Evolutionary conservation across 2,797 vertebrate genomes (phyloP).

Genomic region (Heterohyrax brucei): DNA sequence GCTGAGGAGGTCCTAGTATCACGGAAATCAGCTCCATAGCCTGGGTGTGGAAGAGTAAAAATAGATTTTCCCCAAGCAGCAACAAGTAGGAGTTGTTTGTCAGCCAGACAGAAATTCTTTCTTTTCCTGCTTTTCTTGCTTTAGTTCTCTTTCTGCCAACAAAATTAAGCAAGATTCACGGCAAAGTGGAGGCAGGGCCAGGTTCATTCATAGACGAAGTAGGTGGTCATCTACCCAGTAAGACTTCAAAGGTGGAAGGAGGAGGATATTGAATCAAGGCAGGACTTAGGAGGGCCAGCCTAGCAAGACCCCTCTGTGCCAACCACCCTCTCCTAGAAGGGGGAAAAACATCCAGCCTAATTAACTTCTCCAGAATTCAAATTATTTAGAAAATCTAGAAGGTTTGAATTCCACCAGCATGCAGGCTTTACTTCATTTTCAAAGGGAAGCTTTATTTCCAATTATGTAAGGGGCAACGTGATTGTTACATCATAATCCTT

Average conservation of each 20-base stretch:
- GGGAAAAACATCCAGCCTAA: not conserved
- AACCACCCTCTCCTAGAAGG: rapidly evolving
- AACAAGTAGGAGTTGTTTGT: conserved; percentile 57
- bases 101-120: conserved; percentile 58
- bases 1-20: conserved; percentile 24
- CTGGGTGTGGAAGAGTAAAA: conserved; percentile 1
- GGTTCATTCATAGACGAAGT: rapidly evolving
- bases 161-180: not conserved
- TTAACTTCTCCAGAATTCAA: not conserved
- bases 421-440: not conserved
- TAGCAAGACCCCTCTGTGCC: too few relatives aligned
- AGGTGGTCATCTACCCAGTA: not conserved
- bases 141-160: conserved; percentile 39
- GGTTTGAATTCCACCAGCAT: conserved; percentile 29
- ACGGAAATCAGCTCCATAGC: conserved; percentile 29
- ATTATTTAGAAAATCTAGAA: conserved; percentile 18
- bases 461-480: not conserved
- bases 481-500: not conserved
- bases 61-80: conserved; percentile 49
- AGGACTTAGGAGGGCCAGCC: not conserved
- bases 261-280: not conserved
- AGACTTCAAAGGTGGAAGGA: not conserved
- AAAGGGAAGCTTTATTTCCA: not conserved
- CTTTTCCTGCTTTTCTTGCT: conserved; percentile 40
- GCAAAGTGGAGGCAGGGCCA: not conserved